phyloP scores from a whole-genome alignment of 2,888 invertebrate species.

The Eupithecia dodoneata region DNA sequence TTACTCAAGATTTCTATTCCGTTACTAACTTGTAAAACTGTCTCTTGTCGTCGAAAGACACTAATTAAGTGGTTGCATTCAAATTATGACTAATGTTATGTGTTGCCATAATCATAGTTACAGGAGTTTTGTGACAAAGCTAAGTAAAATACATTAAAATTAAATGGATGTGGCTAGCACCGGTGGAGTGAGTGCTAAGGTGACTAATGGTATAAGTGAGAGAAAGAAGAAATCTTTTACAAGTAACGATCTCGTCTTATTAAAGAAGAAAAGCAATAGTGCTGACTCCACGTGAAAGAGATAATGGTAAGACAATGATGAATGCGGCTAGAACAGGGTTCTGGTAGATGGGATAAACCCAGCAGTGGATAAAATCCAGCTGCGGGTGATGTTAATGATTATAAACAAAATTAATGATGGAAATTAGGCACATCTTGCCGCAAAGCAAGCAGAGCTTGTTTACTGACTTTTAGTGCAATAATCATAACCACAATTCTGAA shows the following conservation, averaged over 20 bases:
- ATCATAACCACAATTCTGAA: neutral
- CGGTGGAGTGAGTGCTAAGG: neutral
- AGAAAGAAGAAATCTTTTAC: neutral
- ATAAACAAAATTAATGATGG: neutral
- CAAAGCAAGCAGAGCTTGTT: neutral
- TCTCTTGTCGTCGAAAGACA: neutral
- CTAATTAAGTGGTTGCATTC: neutral
- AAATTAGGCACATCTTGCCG: neutral
- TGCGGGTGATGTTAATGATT: neutral
- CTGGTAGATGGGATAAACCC: neutral
- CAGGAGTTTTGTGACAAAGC: neutral
- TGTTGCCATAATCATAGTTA: neutral
- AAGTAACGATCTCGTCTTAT: too few relatives aligned
- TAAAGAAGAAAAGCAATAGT: neutral
- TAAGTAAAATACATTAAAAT: neutral
- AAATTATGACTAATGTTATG: neutral
- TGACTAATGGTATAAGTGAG: neutral
- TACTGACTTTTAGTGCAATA: neutral
- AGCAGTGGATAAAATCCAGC: neutral
- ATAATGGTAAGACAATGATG: neutral
- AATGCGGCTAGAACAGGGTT: neutral
- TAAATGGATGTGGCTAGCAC: neutral
- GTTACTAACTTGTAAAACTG: conserved; percentile 12
- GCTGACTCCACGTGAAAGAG: neutral
- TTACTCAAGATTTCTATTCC: conserved; percentile 14